Base-by-base conservation (phyloP, 2,113 vertebrate species). In the Petroica traversi region DNA sequence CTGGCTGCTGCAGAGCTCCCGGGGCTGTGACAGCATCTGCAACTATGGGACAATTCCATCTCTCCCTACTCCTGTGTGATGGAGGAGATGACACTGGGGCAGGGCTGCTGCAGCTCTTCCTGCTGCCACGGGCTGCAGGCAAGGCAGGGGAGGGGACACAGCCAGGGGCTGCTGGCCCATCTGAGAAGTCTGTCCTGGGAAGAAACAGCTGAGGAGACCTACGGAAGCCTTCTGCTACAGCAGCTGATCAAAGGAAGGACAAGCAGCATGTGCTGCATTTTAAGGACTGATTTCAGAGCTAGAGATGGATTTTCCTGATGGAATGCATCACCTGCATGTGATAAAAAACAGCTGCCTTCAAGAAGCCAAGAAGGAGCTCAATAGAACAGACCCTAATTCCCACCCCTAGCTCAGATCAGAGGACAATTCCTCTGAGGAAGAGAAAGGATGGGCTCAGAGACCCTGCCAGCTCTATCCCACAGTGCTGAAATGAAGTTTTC, bases 41-140 rank as follows among this genome's bases (percentile, higher is more conserved):
- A 31, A 12, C 43, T 40, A 2, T 0, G 5, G 91, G 61, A 67
- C 1, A 0, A 8, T 29, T 58, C 83, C 1, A 0, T 26, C 34
- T 17, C 40, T 68, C 45, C 43, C 31, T 24, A 0, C 41, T 48
- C n/a, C 25, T 34, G 45, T 0, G 0, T 4, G 88, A 18, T 4
- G 59, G 61, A n/a, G n/a, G n/a, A 8, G 67, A 19, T 59, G 92
- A n/a, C 55, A 31, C 0, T 7, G 52, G 76, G 71, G 76, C 1
- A 2, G 75, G 62, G 63, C 25, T 40, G 51, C 71, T 1, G 12
- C 92, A 71, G 72, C 2, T 4, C 25, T 41, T 52, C 41, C 36
- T 14, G 23, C 29, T 59, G 57, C 91, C 74, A 16, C 0, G 74
- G 67, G 87, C 45, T 68, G 64, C 34, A 48, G 87, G 14, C 24